These are phyloP conservation scores for Ceratoteleas bidentatus DNA, from an alignment of 1,140 invertebrate species.

Conservation along the genomic window DNA sequence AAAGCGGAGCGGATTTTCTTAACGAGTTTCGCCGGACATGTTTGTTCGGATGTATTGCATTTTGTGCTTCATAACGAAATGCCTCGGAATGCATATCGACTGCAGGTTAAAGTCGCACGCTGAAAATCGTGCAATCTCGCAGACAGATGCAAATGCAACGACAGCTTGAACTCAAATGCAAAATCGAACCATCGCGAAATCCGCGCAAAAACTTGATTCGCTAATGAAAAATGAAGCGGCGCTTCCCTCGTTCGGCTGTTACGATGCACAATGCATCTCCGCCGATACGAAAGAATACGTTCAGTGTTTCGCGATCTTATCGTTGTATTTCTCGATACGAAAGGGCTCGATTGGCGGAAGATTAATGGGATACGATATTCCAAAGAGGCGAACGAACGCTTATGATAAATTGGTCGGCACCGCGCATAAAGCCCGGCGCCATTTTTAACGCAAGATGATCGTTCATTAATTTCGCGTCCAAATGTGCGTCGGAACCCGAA, in stretches of 20 bases:
- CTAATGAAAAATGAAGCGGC: slow-evolving; percentile 50
- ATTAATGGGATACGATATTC: slow-evolving; percentile 53
- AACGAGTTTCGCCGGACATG: too few relatives aligned
- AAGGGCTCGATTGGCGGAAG: slow-evolving; percentile 57
- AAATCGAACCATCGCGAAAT: background rate
- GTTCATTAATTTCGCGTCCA: slow-evolving; percentile 52
- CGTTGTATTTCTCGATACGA: slow-evolving; percentile 50
- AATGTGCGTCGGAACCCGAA: slow-evolving; percentile 22
- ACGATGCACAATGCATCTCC: slow-evolving; percentile 36
- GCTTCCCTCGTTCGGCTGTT: slow-evolving; percentile 21
- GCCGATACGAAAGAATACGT: slow-evolving; percentile 45
- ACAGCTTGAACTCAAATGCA: background rate
- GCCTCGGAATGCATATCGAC: background rate
- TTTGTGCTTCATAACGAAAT: background rate
- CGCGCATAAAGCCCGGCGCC: slow-evolving; percentile 36
- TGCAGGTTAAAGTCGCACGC: too few relatives aligned
- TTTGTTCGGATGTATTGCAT: too few relatives aligned
- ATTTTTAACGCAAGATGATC: slow-evolving; percentile 55
- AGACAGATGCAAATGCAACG: background rate
- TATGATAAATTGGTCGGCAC: slow-evolving; percentile 60
- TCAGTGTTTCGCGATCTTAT: slow-evolving; percentile 58
- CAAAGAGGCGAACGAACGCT: slow-evolving; percentile 40
- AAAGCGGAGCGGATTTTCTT: too few relatives aligned
- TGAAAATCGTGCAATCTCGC: too few relatives aligned
- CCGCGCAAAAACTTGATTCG: slow-evolving; percentile 30